Evolutionary conservation across 2,888 invertebrate species (phyloP), one percentile per base, ranked within the genome.

Genomic region (Leptopilina myrica): DNA sequence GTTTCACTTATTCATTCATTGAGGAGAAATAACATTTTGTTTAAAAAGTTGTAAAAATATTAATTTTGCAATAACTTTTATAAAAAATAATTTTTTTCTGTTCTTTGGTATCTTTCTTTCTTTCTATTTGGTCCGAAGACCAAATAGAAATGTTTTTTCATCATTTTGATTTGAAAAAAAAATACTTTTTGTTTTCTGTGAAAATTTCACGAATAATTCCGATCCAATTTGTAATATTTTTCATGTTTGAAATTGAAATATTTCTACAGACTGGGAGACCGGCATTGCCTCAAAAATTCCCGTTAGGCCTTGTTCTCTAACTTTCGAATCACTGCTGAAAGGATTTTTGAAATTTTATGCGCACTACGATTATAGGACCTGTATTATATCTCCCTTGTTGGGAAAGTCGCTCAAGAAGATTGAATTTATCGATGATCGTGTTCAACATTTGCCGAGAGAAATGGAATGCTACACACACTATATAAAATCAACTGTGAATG

Each of bases 321-420:
- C 53, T 64, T 85, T 91, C 12, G 87, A 85, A 56, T 83, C 88
- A 14, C 86, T 92, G 56, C 80, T 93, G 0, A 82, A 69, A 8
- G 89, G 88, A 46, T 93, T 93, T 84, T 93, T 93, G 80, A 65
- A 87, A 1, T 93, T 89, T 80, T 93, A 92, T 83, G 88, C 88
- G 5, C 77, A 85, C 5, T 93, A 93, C 67, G 89, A 93, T 81
- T 93, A 91, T 82, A 88, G 87, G 9, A 81, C 84, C 2, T 79
- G 87, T 0, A 85, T 93, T 6, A 85, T 93, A 62, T 93, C 92
- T 78, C 93, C 93, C 0, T 90, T 93, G n/a, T 81, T 93, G 78
- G 93, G 93, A 0, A 77, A 85, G 46, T 62, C 88, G 1, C 80
- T 93, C 0, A 84, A 87, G 14, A 93, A 92, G 84, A 81, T 83